Evolutionary conservation across 2,888 invertebrate species (phyloP), one percentile per base, ranked within the genome.

Genomic region (Nomada lathburiana): DNA sequence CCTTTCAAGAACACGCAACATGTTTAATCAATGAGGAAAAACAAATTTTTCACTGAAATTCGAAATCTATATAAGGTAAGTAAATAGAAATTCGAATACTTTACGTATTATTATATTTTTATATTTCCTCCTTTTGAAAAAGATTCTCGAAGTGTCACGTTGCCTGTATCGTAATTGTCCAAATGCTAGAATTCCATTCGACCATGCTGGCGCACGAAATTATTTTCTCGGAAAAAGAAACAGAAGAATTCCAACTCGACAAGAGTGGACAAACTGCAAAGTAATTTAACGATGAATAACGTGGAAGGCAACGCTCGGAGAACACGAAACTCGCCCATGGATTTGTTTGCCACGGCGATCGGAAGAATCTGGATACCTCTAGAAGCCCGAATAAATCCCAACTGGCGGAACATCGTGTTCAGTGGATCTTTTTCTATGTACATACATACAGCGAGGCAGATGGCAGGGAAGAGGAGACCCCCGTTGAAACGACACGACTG

Each of bases 291-390:
- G 50, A 57, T 10, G 78, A 44, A 80, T 50, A 64, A 57, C 52
- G 57, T 71, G n/a, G 20, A 72, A 76, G 72, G 55, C 73, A 64
- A 52, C 26, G 50, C 55, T 62, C 74, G 57, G 62, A 76, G 55
- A 68, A 59, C 65, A 75, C 55, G 44, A 72, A 81, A 73, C 57
- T 29, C 44, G 74, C 29, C 29, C 62, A 62, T 60, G 75, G 67
- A 75, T 81, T 82, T 76, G 74, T 72, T 55, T 74, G n/a, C n/a
- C 16, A n/a, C 20, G 52, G 70, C 68, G 78, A 85, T 80, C 82
- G 80, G 80, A 86, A 75, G 76, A 52, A 86, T 60, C 65, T 65
- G 82, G 65, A 83, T 88, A 81, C 71, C 76, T 57, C 60, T 29
- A 29, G 65, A 76, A 70, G 74, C 65, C 52, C 29, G 71, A 59